Conservation (phyloP, 2,888 invertebrate genomes). For the Apodemia duryi region DNA sequence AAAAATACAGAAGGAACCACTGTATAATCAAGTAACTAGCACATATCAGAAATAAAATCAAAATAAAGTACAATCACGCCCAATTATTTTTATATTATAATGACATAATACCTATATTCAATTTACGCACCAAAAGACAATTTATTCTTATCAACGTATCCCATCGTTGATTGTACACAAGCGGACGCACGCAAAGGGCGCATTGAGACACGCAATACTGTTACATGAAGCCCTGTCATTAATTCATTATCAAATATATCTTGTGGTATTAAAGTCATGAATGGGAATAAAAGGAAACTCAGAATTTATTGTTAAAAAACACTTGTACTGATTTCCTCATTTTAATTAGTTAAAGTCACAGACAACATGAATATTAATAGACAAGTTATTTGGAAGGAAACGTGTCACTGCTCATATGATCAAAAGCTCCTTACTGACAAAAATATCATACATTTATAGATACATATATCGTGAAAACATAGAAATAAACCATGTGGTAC, state of each 20-base stretch:
- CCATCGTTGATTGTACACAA: conserved; percentile 41
- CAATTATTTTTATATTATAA: conserved; percentile 7
- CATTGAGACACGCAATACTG: conserved; percentile 33
- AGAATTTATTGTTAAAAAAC: too few species aligned
- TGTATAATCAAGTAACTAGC: too few species aligned
- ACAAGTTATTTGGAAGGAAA: too few species aligned
- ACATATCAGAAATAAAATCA: not conserved
- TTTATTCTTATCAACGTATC: conserved; percentile 29
- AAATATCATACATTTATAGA: too few species aligned
- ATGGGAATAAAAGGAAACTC: not conserved
- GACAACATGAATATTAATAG: too few species aligned
- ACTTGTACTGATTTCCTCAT: too few species aligned
- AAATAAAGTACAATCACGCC: not conserved
- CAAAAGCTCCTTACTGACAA: too few species aligned
- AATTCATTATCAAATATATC: not conserved
- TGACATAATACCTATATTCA: conserved; percentile 11
- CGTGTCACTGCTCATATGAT: too few species aligned
- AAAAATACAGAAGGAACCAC: too few species aligned
- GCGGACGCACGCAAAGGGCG: conserved; percentile 41
- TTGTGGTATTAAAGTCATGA: not conserved
- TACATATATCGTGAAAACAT: too few species aligned
- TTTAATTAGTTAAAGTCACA: too few species aligned
- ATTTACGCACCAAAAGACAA: conserved; percentile 33
- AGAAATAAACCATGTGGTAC: too few species aligned
- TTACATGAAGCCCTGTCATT: not conserved